Percentiles rank a stretch among this genome's conserved stretches.
Conservation (phyloP, 30 jellyfish, hydroid and myxozoan genomes). For the Catostylus mosaicus region DNA sequence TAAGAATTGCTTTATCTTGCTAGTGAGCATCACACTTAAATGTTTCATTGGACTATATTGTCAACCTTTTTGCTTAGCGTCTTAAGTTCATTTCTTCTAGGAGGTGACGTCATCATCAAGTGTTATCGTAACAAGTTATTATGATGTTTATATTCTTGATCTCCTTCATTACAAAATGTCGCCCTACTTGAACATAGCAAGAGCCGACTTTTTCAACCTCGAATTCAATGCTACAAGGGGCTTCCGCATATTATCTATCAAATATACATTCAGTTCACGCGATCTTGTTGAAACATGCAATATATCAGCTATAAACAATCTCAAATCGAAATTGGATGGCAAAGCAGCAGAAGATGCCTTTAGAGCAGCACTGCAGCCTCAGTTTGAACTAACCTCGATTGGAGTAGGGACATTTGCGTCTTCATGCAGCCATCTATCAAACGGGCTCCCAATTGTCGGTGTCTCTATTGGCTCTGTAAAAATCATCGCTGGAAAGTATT, state of each 20-base stretch:
- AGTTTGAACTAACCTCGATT: slow-evolving; percentile 16
- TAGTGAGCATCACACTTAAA: no score
- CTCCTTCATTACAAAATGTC: slow-evolving; percentile 54
- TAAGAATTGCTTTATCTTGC: no score
- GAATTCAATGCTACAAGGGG: slow-evolving; percentile 40
- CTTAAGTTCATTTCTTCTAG: slow-evolving; percentile 6
- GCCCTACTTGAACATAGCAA: slow-evolving; percentile 24
- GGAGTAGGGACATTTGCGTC: slow-evolving; percentile 32
- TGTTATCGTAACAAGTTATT: slow-evolving; percentile 43
- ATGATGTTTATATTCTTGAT: slow-evolving; percentile 51
- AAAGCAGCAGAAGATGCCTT: slow-evolving; percentile 22
- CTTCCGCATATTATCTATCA: slow-evolving; percentile 9
- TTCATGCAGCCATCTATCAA: slow-evolving; percentile 54
- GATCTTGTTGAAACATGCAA: slow-evolving; percentile 39
- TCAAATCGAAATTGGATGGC: slow-evolving; percentile 24
- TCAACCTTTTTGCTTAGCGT: no score
- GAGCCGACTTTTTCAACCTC: slow-evolving; percentile 5
- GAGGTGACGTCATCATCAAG: slow-evolving; percentile 23
- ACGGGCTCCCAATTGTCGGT: slow-evolving; percentile 46
- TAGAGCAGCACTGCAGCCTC: slow-evolving; percentile 55
- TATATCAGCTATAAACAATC: slow-evolving; percentile 1
- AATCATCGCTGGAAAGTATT: slow-evolving; percentile 35
- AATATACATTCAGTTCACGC: slow-evolving; percentile 47
- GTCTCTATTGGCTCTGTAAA: neutral
- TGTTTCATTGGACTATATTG: no score